Percentiles rank a stretch among this genome's conserved stretches.
These are phyloP conservation scores for Megaceryle maxima DNA, from an alignment of 2,113 vertebrate genomes.

Conservation along the genomic window DNA sequence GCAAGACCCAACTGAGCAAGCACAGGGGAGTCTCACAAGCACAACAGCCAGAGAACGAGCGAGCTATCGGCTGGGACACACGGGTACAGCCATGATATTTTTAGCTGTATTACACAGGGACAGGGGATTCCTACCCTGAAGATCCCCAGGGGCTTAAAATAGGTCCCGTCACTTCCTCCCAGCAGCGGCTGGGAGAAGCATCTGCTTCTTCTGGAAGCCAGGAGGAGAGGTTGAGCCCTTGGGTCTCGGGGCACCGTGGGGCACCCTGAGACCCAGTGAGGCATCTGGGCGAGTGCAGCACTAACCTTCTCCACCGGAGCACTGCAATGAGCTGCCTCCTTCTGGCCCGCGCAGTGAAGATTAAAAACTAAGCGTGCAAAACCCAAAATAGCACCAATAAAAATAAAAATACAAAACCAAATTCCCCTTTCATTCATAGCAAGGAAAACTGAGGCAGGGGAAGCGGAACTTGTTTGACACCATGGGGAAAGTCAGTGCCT, in stretches of 20 bases:
- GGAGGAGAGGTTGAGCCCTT: neutral
- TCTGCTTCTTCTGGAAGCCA: neutral
- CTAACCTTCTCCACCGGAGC: neutral
- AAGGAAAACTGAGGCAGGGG: neutral
- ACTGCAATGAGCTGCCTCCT: neutral
- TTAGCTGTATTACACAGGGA: conserved; percentile 52
- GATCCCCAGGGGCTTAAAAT: conserved; percentile 48
- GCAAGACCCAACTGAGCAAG: neutral
- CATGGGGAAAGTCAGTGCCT: neutral
- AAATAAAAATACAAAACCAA: neutral
- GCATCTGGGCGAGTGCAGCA: neutral
- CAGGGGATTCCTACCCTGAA: conserved; percentile 67
- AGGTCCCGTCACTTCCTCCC: conserved; percentile 46
- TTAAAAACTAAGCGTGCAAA: neutral
- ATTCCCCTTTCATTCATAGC: neutral
- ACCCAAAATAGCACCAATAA: neutral
- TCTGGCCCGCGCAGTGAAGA: rapidly evolving
- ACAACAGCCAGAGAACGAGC: neutral
- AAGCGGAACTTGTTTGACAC: neutral
- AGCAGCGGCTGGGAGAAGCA: neutral
- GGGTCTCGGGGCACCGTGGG: rapidly evolving
- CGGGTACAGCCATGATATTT: conserved; percentile 17
- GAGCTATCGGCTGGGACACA: neutral
- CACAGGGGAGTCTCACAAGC: neutral
- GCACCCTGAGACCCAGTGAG: neutral